Evolutionary conservation across 2,888 invertebrate species (phyloP).

Genomic region (Endotricha flammealis): DNA sequence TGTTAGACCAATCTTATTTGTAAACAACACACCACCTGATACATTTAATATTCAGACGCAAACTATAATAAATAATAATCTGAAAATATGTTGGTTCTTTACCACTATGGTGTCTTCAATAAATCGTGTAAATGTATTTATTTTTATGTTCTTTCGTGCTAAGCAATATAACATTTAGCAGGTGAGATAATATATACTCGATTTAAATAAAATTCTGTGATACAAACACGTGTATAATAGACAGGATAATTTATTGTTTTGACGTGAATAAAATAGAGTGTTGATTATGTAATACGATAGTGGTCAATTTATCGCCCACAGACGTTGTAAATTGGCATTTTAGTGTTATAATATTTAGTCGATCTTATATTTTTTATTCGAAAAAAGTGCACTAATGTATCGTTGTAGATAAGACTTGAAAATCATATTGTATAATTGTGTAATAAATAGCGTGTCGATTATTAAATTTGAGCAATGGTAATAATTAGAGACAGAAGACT

Average conservation of each 20-base stretch:
- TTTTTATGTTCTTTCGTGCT: no score
- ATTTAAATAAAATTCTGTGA: neutral
- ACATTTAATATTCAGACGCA: no score
- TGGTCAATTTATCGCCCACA: neutral
- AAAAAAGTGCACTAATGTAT: slow-evolving; percentile 22
- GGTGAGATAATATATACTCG: no score
- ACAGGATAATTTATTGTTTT: no score
- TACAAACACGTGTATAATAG: neutral
- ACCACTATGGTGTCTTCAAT: no score
- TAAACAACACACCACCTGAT: no score
- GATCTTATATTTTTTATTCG: slow-evolving; percentile 5
- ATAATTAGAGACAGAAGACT: slow-evolving; percentile 52
- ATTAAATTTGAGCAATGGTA: slow-evolving; percentile 42
- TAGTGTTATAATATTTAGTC: slow-evolving; percentile 4
- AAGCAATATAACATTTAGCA: no score
- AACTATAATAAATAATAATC: no score
- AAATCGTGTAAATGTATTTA: no score
- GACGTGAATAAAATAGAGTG: no score
- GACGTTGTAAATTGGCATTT: neutral
- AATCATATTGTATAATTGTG: slow-evolving; percentile 24
- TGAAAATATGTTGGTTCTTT: no score
- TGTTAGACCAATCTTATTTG: no score
- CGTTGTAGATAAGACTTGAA: slow-evolving; percentile 29
- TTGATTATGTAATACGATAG: neutral
- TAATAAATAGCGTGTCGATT: slow-evolving; percentile 24